Evolutionary conservation across 2,888 invertebrate species (phyloP), one percentile per base, ranked within the genome.

Genomic region (Pocota personata): DNA sequence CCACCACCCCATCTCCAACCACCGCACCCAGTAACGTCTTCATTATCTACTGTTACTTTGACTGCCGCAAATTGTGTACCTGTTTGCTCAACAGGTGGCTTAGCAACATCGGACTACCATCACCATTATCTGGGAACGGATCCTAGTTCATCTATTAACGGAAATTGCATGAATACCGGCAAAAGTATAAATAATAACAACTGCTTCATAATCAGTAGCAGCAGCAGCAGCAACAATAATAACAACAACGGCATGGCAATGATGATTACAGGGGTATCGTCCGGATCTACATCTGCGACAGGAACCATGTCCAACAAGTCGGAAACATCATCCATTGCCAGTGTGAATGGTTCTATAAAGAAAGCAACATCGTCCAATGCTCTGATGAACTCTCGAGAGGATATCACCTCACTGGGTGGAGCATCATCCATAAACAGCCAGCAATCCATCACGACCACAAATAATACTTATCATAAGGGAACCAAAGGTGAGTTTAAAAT

Each of bases 381-480:
- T 60, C 76, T 89, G 72, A 88, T 91, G 89, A 88, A 90, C 82
- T 88, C 88, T 12, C 90, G 90, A 62, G 92, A 91, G 87, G 92
- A 92, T 89, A 89, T 90, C 35, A 89, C 89, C 55, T 91, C 92
- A 0, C 76, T 92, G 77, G 90, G 91, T 48, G 91, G 91, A 79
- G 89, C 89, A 62, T 91, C 91, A 62, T 91, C 92, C 55, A 71
- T 90, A 43, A 91, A 91, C 87, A 92, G 91, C 87, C 92, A 92
- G 52, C 84, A 84, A 64, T 84, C 84, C 37, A 58, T 78, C 30
- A 76, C 58, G n/a, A 69, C 62, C 16, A 80, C 69, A 32, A 80
- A 78, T 21, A 57, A 60, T 55, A 43, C 40, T 24, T 82, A 77
- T 52, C 77, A 80, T 27, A 88, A 88, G 73, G 83, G 69, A 66